phyloP scores from a whole-genome alignment of 2,888 invertebrate genomes.

The Ceriagrion tenellum region DNA sequence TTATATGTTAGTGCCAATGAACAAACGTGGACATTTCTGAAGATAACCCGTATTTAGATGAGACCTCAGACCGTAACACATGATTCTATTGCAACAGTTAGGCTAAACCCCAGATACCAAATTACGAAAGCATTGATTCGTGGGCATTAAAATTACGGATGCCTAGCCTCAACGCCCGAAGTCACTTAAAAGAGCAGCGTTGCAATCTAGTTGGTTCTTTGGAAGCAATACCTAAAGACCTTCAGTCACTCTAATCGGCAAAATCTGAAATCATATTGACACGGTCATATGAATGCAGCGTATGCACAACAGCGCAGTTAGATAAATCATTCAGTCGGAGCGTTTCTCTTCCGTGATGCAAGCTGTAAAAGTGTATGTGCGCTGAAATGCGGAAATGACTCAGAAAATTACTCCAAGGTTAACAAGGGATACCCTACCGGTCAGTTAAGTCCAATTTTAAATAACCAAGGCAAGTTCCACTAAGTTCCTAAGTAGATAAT shows the following conservation, averaged over 20 bases:
- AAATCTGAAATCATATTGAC: constrained; percentile 13
- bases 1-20: not conserved
- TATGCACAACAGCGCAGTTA: not conserved
- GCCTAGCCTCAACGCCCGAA: not conserved
- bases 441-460: not conserved
- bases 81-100: not conserved
- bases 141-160: not conserved
- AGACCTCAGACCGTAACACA: not conserved
- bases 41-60: not conserved
- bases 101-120: not conserved
- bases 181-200: not conserved
- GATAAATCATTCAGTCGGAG: not conserved
- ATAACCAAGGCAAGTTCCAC: too few relatives aligned
- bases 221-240: not conserved
- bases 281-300: not conserved
- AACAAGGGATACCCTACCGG: not conserved
- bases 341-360: constrained; percentile 3
- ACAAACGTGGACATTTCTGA: not conserved
- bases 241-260: not conserved
- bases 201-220: not conserved
- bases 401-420: not conserved
- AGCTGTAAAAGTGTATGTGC: not conserved
- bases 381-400: not conserved
- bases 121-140: not conserved
- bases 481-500: too few relatives aligned